Percentiles rank a stretch among this genome's conserved stretches.
Conservation (phyloP, 2,113 vertebrate species). For the Grantiella picta region DNA sequence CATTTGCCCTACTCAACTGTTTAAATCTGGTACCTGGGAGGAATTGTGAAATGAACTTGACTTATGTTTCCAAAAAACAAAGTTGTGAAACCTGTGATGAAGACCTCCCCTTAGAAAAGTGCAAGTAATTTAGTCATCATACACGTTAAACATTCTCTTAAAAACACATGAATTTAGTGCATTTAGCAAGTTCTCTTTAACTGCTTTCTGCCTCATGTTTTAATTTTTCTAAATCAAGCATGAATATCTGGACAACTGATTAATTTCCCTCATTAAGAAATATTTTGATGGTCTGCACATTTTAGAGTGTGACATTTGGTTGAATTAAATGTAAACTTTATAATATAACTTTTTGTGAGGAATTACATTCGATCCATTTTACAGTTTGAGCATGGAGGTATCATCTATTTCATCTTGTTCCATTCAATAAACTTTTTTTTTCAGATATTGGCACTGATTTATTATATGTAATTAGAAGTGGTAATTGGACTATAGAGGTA, state of each 20-base stretch:
- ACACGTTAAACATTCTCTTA: neutral
- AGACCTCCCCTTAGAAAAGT: neutral
- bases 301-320: neutral
- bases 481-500: neutral
- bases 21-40: neutral
- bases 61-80: neutral
- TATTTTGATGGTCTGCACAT: neutral
- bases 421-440: neutral
- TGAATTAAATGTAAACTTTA: neutral
- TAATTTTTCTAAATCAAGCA: neutral
- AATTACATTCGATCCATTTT: neutral
- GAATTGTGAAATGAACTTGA: neutral
- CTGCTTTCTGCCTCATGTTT: neutral
- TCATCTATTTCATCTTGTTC: neutral
- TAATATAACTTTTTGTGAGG: neutral
- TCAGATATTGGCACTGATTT: neutral
- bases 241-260: neutral
- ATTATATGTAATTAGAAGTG: neutral
- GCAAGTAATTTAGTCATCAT: neutral
- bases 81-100: neutral
- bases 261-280: neutral
- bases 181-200: neutral
- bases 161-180: neutral
- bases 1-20: neutral
- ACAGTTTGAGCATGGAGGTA: neutral